Evolutionary conservation across 2,113 vertebrate species (phyloP).

Genomic region (Spermophilus dauricus): DNA sequence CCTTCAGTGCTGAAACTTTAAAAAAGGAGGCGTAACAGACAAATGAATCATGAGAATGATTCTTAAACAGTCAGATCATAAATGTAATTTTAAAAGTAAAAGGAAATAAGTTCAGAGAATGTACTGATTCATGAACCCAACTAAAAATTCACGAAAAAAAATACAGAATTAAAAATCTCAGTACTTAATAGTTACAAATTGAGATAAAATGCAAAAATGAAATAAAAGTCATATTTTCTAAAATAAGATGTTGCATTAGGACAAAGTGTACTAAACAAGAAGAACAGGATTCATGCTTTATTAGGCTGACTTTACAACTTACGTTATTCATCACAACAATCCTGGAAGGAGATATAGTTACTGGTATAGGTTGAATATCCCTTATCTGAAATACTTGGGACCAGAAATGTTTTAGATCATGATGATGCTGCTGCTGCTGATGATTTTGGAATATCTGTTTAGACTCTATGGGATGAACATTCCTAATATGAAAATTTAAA

Average conservation of each 20-base stretch:
- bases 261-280: not conserved
- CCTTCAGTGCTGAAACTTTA: slow-evolving; percentile 80
- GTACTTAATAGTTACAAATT: slow-evolving; percentile 35
- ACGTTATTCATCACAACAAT: not conserved
- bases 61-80: slow-evolving; percentile 87
- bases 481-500: not conserved
- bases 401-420: not conserved
- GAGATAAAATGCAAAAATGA: slow-evolving; percentile 57
- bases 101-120: slow-evolving; percentile 57
- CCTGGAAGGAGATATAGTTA: not conserved
- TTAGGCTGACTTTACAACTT: not conserved
- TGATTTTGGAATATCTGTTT: not conserved
- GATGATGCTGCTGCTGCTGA: not conserved
- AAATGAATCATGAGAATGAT: slow-evolving; percentile 83
- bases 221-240: slow-evolving; percentile 2
- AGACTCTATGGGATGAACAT: not conserved
- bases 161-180: slow-evolving; percentile 1
- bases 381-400: not conserved
- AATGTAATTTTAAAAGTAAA: slow-evolving; percentile 81
- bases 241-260: not conserved
- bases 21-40: slow-evolving; percentile 67
- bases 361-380: not conserved
- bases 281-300: not conserved
- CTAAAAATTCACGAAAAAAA: slow-evolving; percentile 33
- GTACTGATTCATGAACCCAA: slow-evolving; percentile 46